Evolutionary conservation across 2,113 vertebrate genomes (phyloP).

Genomic region (Rostratula benghalensis): DNA sequence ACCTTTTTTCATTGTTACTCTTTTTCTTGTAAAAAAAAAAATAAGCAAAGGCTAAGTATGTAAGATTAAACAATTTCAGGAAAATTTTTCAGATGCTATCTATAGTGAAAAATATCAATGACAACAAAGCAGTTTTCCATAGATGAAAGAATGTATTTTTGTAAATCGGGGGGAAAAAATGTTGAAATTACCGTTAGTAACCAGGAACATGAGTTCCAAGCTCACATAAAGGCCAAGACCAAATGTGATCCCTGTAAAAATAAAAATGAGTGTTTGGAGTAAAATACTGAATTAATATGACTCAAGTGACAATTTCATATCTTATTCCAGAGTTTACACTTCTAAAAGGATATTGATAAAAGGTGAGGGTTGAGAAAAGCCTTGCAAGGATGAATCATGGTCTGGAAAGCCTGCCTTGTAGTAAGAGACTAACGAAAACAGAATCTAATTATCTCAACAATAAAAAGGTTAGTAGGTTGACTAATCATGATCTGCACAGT

Average conservation of each 20-base stretch:
- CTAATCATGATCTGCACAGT: neutral
- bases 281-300: neutral
- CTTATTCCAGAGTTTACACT: neutral
- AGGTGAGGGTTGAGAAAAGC: neutral
- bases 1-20: neutral
- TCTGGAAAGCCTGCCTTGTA: neutral
- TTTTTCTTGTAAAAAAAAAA: neutral
- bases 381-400: neutral
- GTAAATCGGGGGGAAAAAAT: neutral
- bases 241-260: neutral
- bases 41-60: neutral
- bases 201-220: neutral
- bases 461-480: neutral
- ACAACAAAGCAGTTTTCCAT: neutral
- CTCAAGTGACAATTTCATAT: neutral
- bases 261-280: neutral
- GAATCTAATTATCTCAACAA: conserved; percentile 26
- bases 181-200: neutral
- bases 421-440: neutral
- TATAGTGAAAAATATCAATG: neutral
- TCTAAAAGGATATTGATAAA: neutral
- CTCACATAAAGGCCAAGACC: neutral
- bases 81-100: neutral
- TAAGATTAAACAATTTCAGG: neutral
- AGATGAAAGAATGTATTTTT: neutral